phyloP scores from a whole-genome alignment of 2,113 vertebrate genomes.

The Microtus richardsoni region DNA sequence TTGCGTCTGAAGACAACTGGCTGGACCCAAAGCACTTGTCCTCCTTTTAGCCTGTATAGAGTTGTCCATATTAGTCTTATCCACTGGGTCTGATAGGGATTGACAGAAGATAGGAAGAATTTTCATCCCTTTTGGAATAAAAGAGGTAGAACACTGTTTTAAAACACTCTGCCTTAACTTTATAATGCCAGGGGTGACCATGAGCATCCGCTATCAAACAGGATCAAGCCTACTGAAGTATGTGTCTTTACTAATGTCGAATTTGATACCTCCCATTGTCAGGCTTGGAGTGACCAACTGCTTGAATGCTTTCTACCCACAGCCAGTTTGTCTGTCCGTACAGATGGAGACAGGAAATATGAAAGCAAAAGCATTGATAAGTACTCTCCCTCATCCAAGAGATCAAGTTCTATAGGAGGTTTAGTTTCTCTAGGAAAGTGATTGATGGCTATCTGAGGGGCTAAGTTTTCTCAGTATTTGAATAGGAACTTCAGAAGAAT shows the following conservation, averaged over 20 bases:
- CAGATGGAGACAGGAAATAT: background rate
- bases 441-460: background rate
- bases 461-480: background rate
- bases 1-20: background rate
- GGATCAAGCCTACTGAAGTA: background rate
- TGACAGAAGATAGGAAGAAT: background rate
- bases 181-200: background rate
- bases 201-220: background rate
- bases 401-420: background rate
- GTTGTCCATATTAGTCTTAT: background rate
- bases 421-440: background rate
- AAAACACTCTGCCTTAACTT: background rate
- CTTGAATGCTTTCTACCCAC: background rate
- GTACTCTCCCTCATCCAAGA: background rate
- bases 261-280: background rate
- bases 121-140: background rate
- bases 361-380: background rate
- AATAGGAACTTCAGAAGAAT: background rate
- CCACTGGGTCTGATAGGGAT: background rate
- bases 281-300: background rate
- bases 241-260: background rate
- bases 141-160: background rate
- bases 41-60: background rate
- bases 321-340: background rate
- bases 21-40: background rate